Percentiles rank a stretch among this genome's conserved stretches.
phyloP scores from a whole-genome alignment of 1,140 invertebrate genomes.

The Orussus abietinus region DNA sequence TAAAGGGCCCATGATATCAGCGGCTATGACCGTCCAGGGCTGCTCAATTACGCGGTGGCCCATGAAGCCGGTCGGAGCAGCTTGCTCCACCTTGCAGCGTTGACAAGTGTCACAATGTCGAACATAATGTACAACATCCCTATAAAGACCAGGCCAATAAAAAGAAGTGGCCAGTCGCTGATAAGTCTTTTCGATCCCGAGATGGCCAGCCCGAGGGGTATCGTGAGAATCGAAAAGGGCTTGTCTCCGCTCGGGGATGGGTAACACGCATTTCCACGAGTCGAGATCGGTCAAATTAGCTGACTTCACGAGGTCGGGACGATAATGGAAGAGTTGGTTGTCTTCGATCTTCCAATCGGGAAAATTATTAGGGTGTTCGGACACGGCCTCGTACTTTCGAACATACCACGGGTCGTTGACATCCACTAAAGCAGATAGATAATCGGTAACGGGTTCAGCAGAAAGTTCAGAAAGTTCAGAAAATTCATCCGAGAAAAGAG shows the following conservation, averaged over 20 bases:
- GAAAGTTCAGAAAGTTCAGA: no score
- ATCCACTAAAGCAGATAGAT: no score
- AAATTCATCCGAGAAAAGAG: no score
- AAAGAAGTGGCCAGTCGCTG: constrained; percentile 15
- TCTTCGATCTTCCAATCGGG: no score
- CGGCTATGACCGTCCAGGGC: constrained; percentile 29
- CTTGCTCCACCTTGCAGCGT: constrained; percentile 23
- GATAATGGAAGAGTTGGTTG: no score
- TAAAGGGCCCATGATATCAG: constrained; percentile 36
- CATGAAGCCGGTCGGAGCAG: constrained; percentile 28
- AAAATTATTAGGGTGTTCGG: no score
- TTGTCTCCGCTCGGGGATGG: neutral
- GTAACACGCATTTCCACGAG: no score
- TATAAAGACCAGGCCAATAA: constrained; percentile 32
- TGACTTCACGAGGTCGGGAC: no score
- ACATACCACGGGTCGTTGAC: no score
- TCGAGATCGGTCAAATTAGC: no score
- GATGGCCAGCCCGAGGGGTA: constrained; percentile 10
- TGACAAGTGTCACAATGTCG: constrained; percentile 26
- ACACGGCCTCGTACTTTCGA: no score
- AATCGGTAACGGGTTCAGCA: no score
- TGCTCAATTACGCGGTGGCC: constrained; percentile 12
- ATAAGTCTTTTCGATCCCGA: constrained; percentile 30
- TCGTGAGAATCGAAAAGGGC: neutral
- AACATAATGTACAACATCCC: constrained; percentile 25